phyloP scores from a whole-genome alignment of 2,113 vertebrate species.

The Hydrochoerus hydrochaeris region DNA sequence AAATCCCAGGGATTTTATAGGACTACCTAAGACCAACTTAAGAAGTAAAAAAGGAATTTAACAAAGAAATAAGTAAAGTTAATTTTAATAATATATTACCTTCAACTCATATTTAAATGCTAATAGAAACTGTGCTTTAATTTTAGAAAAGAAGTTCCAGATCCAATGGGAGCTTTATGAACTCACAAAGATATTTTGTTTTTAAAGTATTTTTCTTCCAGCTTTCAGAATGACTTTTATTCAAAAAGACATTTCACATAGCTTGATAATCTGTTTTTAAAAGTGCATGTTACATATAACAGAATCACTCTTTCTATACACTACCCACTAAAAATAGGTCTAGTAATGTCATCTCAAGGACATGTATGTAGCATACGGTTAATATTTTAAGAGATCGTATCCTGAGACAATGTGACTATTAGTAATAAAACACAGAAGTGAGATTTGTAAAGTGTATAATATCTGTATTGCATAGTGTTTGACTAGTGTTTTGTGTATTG shows the following conservation, averaged over 20 bases:
- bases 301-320: not conserved
- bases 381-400: not conserved
- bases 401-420: not conserved
- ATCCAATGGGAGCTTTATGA: not conserved
- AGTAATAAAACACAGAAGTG: not conserved
- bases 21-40: not conserved
- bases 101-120: constrained; percentile 10
- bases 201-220: not conserved
- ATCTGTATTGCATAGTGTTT: not conserved
- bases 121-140: not conserved
- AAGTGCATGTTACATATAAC: not conserved
- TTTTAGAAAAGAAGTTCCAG: not conserved
- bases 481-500: not conserved
- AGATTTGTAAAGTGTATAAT: not conserved
- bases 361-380: not conserved
- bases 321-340: not conserved
- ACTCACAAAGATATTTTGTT: not conserved
- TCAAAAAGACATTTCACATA: not conserved
- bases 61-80: not conserved
- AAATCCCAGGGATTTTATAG: not conserved
- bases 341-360: not conserved
- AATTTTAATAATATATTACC: not conserved
- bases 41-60: not conserved
- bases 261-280: not conserved
- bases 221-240: not conserved